A percentile compares a stretch with the other conserved stretches of the same genome.
Evolutionary conservation across 2,888 invertebrate species (phyloP).

Genomic region (Meiosimyza decipiens): DNA sequence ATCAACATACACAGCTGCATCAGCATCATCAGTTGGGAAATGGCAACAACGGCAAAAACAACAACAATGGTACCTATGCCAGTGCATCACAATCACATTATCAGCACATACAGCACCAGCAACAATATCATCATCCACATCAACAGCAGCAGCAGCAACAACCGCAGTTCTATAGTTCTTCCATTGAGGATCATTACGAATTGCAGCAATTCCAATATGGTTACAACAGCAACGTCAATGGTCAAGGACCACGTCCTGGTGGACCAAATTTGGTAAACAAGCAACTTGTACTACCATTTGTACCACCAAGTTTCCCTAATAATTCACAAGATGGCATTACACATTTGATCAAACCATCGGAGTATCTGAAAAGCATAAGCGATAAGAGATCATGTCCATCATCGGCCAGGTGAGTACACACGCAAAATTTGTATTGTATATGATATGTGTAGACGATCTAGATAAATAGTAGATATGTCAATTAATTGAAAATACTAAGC

Average conservation of each 20-base stretch:
- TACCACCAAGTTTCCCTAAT: conserved; percentile 89
- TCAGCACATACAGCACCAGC: conserved; percentile 44
- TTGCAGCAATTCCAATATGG: conserved; percentile 61
- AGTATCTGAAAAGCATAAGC: conserved; percentile 88
- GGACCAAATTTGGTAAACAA: conserved; percentile 81
- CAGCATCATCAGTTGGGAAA: conserved; percentile 37
- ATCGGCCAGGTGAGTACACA: conserved; percentile 66
- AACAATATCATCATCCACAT: conserved; percentile 49
- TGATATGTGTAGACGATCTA: background rate
- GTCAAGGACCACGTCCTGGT: conserved; percentile 56
- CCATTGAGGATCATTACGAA: conserved; percentile 63
- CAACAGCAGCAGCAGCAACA: conserved; percentile 50
- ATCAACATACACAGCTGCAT: conserved; percentile 19
- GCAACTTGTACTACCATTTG: conserved; percentile 87
- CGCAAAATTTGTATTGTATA: conserved; percentile 7
- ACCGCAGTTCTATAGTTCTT: conserved; percentile 55
- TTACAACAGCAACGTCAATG: conserved; percentile 40
- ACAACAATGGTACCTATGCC: conserved; percentile 31
- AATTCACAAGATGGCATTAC: conserved; percentile 77
- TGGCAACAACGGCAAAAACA: conserved; percentile 40
- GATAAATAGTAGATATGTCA: background rate
- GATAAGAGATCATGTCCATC: conserved; percentile 70
- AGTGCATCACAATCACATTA: conserved; percentile 42
- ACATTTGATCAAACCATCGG: conserved; percentile 90
- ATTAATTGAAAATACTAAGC: background rate